phyloP scores from a whole-genome alignment of 2,888 invertebrate species.

The Hypomecis atomaria region DNA sequence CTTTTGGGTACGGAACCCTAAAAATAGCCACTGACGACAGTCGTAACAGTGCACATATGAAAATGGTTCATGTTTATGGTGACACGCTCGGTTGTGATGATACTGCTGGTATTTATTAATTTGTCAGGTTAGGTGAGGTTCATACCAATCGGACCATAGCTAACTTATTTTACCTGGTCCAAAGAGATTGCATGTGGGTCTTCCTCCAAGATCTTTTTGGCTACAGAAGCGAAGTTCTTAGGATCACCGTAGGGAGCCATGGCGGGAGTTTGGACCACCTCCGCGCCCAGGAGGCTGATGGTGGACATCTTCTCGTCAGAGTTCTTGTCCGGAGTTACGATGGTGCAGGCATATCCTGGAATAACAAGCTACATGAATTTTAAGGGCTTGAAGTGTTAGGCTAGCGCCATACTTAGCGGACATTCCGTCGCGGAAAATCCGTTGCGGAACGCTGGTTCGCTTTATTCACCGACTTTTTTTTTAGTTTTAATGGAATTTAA shows the following conservation, averaged over 20 bases:
- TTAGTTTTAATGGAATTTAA: too few species aligned
- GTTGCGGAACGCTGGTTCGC: too few species aligned
- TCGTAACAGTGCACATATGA: too few species aligned
- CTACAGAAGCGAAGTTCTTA: constrained; percentile 93
- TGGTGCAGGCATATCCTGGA: constrained; percentile 93
- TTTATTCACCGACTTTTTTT: too few species aligned
- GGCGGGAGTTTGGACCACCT: constrained; percentile 93
- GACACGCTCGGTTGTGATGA: too few species aligned
- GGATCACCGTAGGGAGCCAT: constrained; percentile 69
- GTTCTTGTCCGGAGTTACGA: constrained; percentile 99
- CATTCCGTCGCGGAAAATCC: too few species aligned
- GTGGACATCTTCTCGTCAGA: constrained; percentile 97
- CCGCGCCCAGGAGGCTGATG: constrained; percentile 93
- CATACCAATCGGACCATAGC: too few species aligned
- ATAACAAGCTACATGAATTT: neutral
- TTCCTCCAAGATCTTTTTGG: constrained; percentile 89
- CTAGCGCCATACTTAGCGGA: too few species aligned
- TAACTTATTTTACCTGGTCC: constrained; percentile 87
- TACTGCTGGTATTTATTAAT: neutral
- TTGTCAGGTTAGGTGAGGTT: neutral
- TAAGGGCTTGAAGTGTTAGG: too few species aligned
- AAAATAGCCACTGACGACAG: too few species aligned
- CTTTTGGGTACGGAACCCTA: too few species aligned
- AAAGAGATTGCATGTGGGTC: constrained; percentile 90
- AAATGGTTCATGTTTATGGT: too few species aligned